phyloP scores from a whole-genome alignment of 2,113 vertebrate genomes.

The Leptodactylus fuscus region DNA sequence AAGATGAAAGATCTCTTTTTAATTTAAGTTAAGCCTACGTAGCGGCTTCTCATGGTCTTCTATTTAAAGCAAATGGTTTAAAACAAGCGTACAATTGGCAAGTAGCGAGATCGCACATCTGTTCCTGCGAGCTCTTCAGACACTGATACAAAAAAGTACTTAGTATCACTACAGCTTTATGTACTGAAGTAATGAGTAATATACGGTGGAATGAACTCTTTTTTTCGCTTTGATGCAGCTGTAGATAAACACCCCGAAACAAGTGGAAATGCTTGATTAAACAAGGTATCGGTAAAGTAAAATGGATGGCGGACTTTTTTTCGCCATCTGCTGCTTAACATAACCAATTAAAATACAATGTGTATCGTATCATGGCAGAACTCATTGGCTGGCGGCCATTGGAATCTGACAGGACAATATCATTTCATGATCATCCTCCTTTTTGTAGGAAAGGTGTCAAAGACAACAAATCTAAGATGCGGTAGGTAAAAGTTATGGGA shows the following conservation, averaged over 20 bases:
- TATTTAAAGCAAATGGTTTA: constrained; percentile 48
- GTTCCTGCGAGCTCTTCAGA: constrained; percentile 50
- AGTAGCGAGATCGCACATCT: constrained; percentile 48
- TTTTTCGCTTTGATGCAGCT: constrained; percentile 63
- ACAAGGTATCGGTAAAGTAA: constrained; percentile 65
- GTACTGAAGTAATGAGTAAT: constrained; percentile 58
- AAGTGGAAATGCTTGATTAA: constrained; percentile 67
- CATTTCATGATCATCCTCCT: constrained; percentile 66
- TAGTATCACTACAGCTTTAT: constrained; percentile 41
- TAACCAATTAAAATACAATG: constrained; percentile 57
- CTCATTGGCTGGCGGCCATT: constrained; percentile 66
- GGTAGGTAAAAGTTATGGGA: background rate
- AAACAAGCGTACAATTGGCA: constrained; percentile 53
- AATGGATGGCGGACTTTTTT: constrained; percentile 63
- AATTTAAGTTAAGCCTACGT: background rate
- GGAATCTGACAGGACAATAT: constrained; percentile 66
- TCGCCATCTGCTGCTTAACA: constrained; percentile 66
- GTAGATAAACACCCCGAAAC: constrained; percentile 60
- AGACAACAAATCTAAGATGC: constrained; percentile 62
- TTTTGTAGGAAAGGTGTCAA: constrained; percentile 64
- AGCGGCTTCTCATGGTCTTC: constrained; percentile 14
- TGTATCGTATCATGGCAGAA: constrained; percentile 62
- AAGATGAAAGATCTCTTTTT: constrained; percentile 28
- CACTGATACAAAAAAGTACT: constrained; percentile 40
- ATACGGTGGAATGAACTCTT: constrained; percentile 6